phyloP scores from a whole-genome alignment of 2,888 invertebrate genomes.

The Alloscopus bannaensis region DNA sequence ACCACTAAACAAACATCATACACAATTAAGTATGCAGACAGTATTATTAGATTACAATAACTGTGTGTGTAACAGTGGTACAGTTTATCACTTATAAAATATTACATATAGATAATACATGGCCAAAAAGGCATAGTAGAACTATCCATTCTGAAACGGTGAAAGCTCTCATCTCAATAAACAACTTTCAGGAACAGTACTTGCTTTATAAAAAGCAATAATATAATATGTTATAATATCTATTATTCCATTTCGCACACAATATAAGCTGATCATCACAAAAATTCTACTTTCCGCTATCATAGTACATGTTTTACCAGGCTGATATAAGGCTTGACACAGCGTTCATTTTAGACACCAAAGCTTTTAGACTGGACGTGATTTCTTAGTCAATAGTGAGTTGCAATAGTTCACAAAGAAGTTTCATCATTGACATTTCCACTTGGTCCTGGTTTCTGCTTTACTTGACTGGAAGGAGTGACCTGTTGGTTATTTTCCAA shows the following conservation, averaged over 20 bases:
- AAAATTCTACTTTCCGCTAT: slow-evolving; percentile 12
- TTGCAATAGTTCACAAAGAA: slow-evolving; percentile 38
- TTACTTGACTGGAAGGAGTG: slow-evolving; percentile 19
- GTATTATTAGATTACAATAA: too few species aligned
- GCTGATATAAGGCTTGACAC: slow-evolving; percentile 58
- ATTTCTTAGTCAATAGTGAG: slow-evolving; percentile 3
- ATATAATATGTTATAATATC: slow-evolving; percentile 15
- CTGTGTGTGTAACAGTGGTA: too few species aligned
- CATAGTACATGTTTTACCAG: slow-evolving; percentile 33
- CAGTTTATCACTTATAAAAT: too few species aligned
- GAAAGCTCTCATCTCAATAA: slow-evolving; percentile 59
- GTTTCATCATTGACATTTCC: slow-evolving; percentile 56
- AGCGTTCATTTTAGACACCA: slow-evolving; percentile 39
- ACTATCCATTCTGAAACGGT: slow-evolving; percentile 36
- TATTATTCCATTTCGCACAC: too few species aligned
- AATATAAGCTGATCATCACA: slow-evolving; percentile 49
- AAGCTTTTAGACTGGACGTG: slow-evolving; percentile 26
- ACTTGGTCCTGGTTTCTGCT: slow-evolving; percentile 41
- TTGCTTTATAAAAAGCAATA: slow-evolving; percentile 25
- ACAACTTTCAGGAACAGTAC: slow-evolving; percentile 37
- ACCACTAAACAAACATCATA: too few species aligned
- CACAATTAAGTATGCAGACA: too few species aligned
- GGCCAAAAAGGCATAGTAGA: not conserved
- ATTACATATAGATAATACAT: too few species aligned
- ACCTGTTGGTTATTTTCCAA: slow-evolving; percentile 28